Evolutionary conservation across 2,888 invertebrate genomes (phyloP).

Genomic region (Drosophila kambysellisi): DNA sequence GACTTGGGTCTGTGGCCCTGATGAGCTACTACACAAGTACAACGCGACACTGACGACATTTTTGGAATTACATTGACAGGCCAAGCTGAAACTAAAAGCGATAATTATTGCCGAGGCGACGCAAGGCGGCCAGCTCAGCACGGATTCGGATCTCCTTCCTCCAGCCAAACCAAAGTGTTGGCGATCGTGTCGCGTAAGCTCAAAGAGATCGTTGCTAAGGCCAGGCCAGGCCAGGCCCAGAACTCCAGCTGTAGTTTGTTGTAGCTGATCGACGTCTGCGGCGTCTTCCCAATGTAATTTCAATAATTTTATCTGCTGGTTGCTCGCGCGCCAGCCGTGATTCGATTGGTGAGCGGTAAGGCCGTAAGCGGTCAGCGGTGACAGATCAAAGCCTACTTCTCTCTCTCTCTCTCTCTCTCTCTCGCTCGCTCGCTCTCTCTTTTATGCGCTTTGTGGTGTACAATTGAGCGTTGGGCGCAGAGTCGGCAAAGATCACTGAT

Average conservation of each 20-base stretch:
- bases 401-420: not conserved
- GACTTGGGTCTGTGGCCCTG: conserved; percentile 25
- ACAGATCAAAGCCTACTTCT: conserved; percentile 71
- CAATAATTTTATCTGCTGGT: conserved; percentile 83
- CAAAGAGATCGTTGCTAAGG: conserved; percentile 42
- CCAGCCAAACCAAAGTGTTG: conserved; percentile 62
- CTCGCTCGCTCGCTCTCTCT: no score
- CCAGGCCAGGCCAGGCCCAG: not conserved
- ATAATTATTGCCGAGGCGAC: conserved; percentile 70
- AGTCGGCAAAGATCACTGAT: conserved; percentile 77
- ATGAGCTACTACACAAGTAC: conserved; percentile 70
- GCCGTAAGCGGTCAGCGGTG: conserved; percentile 47
- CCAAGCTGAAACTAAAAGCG: conserved; percentile 77
- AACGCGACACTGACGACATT: conserved; percentile 82
- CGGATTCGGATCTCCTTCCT: conserved; percentile 45
- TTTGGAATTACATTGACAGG: conserved; percentile 83
- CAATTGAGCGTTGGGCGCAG: conserved; percentile 38
- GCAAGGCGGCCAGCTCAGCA: conserved; percentile 8
- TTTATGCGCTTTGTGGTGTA: not conserved
- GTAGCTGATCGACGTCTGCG: conserved; percentile 65
- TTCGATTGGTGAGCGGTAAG: conserved; percentile 69
- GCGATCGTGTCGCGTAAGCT: conserved; percentile 67
- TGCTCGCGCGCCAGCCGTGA: conserved; percentile 76
- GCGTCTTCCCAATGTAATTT: conserved; percentile 81
- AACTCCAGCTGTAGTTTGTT: conserved; percentile 36